Evolutionary conservation across 2,797 vertebrate species (phyloP).

Genomic region (Alcedo atthis): DNA sequence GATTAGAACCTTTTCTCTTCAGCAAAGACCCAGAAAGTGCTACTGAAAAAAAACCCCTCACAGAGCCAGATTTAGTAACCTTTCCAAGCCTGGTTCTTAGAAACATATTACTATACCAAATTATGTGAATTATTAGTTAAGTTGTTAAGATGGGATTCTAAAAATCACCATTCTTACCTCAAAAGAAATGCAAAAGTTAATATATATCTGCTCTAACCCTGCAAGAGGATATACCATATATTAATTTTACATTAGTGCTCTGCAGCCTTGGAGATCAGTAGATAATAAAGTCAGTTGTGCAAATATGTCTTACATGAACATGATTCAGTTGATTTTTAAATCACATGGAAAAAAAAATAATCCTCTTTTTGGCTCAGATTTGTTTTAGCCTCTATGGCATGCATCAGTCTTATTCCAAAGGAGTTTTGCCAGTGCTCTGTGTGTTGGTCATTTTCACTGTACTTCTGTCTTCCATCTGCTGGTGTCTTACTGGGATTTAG

Average conservation of each 20-base stretch:
- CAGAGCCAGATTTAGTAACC: conserved; percentile 12
- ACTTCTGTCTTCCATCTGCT: not conserved
- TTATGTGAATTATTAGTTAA: conserved; percentile 5
- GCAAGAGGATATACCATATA: not conserved
- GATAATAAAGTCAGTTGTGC: not conserved
- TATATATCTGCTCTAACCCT: not conserved
- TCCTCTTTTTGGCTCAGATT: not conserved
- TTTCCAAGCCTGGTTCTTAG: not conserved
- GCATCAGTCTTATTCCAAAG: not conserved
- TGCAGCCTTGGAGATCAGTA: not conserved
- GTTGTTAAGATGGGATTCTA: not conserved
- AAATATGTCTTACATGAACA: not conserved
- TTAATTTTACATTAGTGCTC: not conserved
- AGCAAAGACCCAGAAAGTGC: not conserved
- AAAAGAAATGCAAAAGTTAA: not conserved
- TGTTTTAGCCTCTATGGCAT: not conserved
- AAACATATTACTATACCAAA: not conserved
- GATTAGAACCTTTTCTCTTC: not conserved
- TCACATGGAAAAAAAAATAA: not conserved
- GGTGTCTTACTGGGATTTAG: not conserved
- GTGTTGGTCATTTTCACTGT: not conserved
- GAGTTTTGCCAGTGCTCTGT: not conserved
- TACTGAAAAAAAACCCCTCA: conserved; percentile 29
- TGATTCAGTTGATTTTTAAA: not conserved
- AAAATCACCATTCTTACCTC: not conserved